These are phyloP conservation scores for Lipotes vexillifer DNA, from an alignment of 2,113 vertebrate genomes.

Conservation along the genomic window DNA sequence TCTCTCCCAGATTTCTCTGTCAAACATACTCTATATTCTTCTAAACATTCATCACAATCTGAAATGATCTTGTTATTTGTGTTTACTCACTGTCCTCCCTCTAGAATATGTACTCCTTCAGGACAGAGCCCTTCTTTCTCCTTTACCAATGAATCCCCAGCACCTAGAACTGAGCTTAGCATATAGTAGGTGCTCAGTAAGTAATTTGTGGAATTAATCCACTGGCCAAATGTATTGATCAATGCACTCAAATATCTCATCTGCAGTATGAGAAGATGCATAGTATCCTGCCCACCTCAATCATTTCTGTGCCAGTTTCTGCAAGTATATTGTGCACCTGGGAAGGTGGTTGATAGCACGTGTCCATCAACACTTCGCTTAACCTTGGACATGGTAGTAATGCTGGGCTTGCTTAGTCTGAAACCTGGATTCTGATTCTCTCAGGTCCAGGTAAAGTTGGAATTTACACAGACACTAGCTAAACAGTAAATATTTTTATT, in stretches of 20 bases:
- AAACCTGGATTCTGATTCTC: not conserved
- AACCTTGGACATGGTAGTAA: not conserved
- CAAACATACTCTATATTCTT: not conserved
- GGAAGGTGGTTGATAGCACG: not conserved
- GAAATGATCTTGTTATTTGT: not conserved
- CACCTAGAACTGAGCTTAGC: not conserved
- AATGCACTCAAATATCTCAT: not conserved
- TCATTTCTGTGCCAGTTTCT: not conserved
- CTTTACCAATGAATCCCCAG: not conserved
- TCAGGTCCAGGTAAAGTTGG: not conserved
- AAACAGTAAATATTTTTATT: slow-evolving; percentile 37
- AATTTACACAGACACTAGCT: not conserved
- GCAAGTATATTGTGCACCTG: not conserved
- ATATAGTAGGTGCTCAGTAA: not conserved
- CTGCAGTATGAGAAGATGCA: not conserved
- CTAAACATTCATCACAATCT: not conserved
- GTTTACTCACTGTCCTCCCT: not conserved
- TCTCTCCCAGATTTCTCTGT: not conserved
- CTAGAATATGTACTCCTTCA: not conserved
- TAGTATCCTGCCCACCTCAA: not conserved
- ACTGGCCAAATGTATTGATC: not conserved
- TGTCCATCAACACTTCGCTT: not conserved
- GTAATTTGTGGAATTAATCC: not conserved
- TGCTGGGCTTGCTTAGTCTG: not conserved
- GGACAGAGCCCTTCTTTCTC: not conserved